Evolutionary conservation across 2,888 invertebrate genomes (phyloP).

Genomic region (Microplitis deprimator): DNA sequence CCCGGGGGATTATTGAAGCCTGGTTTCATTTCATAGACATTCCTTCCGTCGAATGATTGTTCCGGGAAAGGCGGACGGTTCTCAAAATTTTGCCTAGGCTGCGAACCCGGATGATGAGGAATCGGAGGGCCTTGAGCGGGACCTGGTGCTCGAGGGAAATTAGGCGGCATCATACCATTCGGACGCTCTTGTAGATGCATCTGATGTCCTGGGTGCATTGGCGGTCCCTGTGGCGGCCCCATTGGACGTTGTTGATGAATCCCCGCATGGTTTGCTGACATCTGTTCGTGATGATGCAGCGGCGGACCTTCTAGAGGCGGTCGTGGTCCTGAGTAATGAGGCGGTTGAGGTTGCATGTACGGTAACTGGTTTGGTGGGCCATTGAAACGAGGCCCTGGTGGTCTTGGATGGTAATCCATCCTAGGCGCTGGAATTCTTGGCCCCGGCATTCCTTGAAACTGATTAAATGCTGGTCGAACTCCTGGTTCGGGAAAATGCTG

Average conservation of each 20-base stretch:
- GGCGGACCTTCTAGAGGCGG: conserved; percentile 51
- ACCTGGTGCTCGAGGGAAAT: conserved; percentile 51
- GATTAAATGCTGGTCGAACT: conserved; percentile 53
- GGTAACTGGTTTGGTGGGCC: conserved; percentile 54
- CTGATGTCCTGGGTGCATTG: conserved; percentile 51
- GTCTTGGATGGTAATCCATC: conserved; percentile 61
- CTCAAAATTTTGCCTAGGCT: conserved; percentile 56
- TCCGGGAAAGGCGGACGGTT: conserved; percentile 60
- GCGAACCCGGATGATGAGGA: conserved; percentile 54
- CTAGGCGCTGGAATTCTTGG: conserved; percentile 57
- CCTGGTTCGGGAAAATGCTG: conserved; percentile 59
- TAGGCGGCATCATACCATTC: conserved; percentile 52
- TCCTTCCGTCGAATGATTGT: conserved; percentile 53
- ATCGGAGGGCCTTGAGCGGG: conserved; percentile 39
- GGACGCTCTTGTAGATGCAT: conserved; percentile 54
- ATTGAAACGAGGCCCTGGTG: conserved; percentile 53
- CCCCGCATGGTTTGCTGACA: conserved; percentile 44
- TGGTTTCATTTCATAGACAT: conserved; percentile 41
- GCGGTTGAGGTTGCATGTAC: conserved; percentile 53
- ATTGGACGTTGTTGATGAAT: neutral
- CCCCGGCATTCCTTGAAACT: conserved; percentile 56
- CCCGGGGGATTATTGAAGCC: conserved; percentile 42
- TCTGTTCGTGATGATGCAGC: neutral
- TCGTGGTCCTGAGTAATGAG: conserved; percentile 54
- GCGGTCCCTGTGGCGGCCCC: conserved; percentile 48